Evolutionary conservation across 2,888 invertebrate genomes (phyloP).

Genomic region (Ctena decussata): DNA sequence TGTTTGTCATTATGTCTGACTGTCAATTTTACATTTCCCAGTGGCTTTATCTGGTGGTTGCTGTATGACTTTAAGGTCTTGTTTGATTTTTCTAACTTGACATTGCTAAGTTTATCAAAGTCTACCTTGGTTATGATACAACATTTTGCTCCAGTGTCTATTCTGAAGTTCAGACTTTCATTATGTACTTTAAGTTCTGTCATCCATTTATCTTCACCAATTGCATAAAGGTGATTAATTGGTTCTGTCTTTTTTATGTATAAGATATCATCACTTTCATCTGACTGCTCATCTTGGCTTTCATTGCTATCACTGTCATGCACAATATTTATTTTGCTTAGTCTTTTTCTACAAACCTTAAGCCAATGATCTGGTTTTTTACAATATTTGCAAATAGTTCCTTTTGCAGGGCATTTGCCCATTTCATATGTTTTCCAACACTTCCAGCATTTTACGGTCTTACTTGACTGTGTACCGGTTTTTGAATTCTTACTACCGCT

Average conservation of each 20-base stretch:
- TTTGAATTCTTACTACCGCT: not conserved
- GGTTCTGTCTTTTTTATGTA: not conserved
- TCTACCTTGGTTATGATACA: conserved; percentile 23
- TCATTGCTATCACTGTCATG: not conserved
- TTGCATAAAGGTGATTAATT: not conserved
- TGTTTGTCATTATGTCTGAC: conserved; percentile 23
- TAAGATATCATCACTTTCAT: not conserved
- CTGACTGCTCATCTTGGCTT: not conserved
- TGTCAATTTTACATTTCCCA: conserved; percentile 15
- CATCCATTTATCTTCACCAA: conserved; percentile 25
- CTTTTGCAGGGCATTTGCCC: conserved; percentile 34
- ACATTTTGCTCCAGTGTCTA: conserved; percentile 52
- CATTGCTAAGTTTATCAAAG: conserved; percentile 15
- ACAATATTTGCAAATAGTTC: conserved; percentile 43
- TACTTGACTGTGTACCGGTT: not conserved
- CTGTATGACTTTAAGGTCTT: conserved; percentile 31
- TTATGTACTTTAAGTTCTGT: conserved; percentile 13
- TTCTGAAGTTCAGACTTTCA: conserved; percentile 18
- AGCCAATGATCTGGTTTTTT: conserved; percentile 49
- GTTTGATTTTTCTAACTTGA: not conserved
- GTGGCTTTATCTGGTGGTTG: conserved; percentile 39
- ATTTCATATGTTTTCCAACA: conserved; percentile 26
- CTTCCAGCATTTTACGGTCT: not conserved
- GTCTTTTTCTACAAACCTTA: conserved; percentile 15
- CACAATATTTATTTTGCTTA: not conserved